A percentile compares a stretch with the other conserved stretches of the same genome.
phyloP scores from a whole-genome alignment of 2,888 invertebrate species.

The Aradus depressus region DNA sequence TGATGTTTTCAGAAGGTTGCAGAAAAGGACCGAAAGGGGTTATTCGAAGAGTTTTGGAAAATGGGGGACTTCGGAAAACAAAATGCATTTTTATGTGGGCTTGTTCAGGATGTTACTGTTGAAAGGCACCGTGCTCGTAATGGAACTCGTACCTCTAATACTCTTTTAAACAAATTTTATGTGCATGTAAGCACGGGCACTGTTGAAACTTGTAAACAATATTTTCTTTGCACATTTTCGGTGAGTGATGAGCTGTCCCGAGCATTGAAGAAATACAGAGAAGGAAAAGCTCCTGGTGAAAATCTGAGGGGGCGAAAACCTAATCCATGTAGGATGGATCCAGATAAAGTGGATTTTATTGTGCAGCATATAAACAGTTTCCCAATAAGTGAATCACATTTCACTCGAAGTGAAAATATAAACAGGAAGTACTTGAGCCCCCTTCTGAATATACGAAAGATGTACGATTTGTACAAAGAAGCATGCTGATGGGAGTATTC shows the following conservation, averaged over 20 bases:
- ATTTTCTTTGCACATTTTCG: not conserved
- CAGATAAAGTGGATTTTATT: not conserved
- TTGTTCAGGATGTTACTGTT: too few relatives aligned
- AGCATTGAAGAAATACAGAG: not conserved
- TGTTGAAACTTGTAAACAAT: slow-evolving; percentile 2
- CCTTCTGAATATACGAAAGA: slow-evolving; percentile 16
- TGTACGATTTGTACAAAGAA: slow-evolving; percentile 16
- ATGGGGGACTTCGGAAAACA: too few relatives aligned
- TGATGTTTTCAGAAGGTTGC: too few relatives aligned
- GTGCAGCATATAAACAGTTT: slow-evolving; percentile 14
- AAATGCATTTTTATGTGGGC: too few relatives aligned
- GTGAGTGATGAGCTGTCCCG: slow-evolving; percentile 4
- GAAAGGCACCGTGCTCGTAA: too few relatives aligned
- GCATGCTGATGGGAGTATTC: too few relatives aligned
- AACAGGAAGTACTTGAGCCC: slow-evolving; percentile 12
- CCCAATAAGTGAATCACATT: slow-evolving; percentile 19
- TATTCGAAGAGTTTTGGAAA: too few relatives aligned
- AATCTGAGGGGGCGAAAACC: slow-evolving; percentile 2
- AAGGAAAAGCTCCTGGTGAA: slow-evolving; percentile 2
- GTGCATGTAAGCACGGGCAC: slow-evolving; percentile 3
- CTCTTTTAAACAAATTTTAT: too few relatives aligned
- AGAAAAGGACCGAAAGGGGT: too few relatives aligned
- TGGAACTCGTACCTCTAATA: too few relatives aligned
- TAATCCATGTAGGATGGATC: slow-evolving; percentile 2
- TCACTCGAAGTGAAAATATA: slow-evolving; percentile 18